A percentile compares a stretch with the other conserved stretches of the same genome.
phyloP scores from a whole-genome alignment of 2,113 vertebrate species.

The Notarius lentiginosus region DNA sequence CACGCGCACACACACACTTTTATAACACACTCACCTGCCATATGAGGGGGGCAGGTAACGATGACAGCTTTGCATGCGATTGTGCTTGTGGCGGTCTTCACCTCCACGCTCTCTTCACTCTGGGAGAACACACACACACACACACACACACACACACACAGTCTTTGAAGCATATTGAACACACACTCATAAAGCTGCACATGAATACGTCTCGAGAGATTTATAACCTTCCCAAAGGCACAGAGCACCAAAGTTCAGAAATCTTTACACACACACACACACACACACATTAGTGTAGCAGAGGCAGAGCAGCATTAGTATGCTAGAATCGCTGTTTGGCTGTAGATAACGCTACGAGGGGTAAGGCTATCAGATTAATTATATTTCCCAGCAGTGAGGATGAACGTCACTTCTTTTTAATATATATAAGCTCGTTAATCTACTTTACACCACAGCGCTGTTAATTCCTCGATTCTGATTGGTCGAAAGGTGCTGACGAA shows the following conservation, averaged over 20 bases:
- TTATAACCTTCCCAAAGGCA: constrained; percentile 15
- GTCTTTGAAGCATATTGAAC: constrained; percentile 14
- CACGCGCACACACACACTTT: constrained; percentile 21
- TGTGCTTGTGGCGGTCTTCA: constrained; percentile 57
- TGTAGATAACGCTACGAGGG: not conserved
- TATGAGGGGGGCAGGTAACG: constrained; percentile 73
- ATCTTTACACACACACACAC: constrained; percentile 13
- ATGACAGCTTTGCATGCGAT: constrained; percentile 69
- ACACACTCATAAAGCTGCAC: constrained; percentile 19
- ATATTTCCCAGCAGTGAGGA: not conserved
- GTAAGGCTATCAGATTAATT: constrained; percentile 23
- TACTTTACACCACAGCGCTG: not conserved
- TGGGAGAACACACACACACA: constrained; percentile 52
- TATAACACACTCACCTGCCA: constrained; percentile 69
- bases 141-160: constrained; percentile 35
- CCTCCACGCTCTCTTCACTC: constrained; percentile 64
- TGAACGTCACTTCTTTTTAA: not conserved
- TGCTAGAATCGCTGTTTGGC: constrained; percentile 8
- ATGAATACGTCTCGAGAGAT: constrained; percentile 11
- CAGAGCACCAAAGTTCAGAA: constrained; percentile 17
- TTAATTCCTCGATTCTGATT: not conserved
- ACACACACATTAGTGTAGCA: constrained; percentile 7
- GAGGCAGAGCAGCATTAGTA: constrained; percentile 16
- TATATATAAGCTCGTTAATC: not conserved
- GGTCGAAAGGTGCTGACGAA: not conserved